A percentile compares a stretch with the other conserved stretches of the same genome.
Conservation (phyloP, 2,797 vertebrate species). For the Cephalopachus bancanus region DNA sequence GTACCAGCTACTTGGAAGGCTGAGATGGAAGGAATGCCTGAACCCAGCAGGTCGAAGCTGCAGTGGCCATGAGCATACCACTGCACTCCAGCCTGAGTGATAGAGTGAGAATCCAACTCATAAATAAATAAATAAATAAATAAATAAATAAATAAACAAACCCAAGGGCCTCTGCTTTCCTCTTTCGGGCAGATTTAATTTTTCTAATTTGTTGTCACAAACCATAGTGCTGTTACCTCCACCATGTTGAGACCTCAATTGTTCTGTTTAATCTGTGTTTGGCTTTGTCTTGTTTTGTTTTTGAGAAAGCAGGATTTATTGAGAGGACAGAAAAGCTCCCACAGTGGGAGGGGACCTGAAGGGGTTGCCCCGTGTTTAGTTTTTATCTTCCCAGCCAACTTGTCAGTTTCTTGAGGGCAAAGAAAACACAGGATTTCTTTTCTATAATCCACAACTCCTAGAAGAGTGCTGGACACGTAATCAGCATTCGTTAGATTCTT, state of each 20-base stretch:
- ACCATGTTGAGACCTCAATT: background rate
- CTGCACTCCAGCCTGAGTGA: no score
- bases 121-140: no score
- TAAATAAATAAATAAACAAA: background rate
- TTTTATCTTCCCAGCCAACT: background rate
- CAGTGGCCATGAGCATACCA: no score
- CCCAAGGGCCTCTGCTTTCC: background rate
- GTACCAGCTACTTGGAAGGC: no score
- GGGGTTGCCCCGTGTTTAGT: background rate
- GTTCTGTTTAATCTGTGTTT: background rate
- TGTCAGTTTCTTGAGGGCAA: constrained; percentile 38
- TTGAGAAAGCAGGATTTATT: no score
- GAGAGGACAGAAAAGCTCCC: no score
- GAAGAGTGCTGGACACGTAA: background rate
- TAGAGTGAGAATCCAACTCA: no score
- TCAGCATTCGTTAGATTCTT: background rate
- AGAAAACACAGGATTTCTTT: constrained; percentile 24
- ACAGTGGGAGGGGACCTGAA: no score
- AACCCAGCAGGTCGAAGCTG: no score
- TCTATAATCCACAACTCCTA: background rate
- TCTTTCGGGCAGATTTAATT: constrained; percentile 27
- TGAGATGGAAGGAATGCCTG: no score
- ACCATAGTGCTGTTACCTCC: background rate
- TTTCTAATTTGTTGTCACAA: background rate
- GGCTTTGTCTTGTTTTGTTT: background rate